Conservation (phyloP, 2,888 invertebrate species). For the Kryphioiulus occultus region DNA sequence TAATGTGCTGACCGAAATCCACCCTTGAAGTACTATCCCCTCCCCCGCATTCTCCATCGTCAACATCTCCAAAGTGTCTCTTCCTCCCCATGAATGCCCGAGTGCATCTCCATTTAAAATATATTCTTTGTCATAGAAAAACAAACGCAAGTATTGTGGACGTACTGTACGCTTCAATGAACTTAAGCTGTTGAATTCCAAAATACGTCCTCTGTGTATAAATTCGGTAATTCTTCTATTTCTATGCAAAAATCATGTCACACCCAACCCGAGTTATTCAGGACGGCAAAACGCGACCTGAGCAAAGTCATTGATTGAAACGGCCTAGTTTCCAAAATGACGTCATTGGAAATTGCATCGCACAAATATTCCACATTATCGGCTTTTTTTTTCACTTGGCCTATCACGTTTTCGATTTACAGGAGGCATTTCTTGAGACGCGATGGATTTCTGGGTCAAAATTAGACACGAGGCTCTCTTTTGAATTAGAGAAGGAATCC, state of each 20-base stretch:
- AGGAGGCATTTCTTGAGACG: background rate
- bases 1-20: no score
- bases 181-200: no score
- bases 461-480: background rate
- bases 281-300: background rate
- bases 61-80: no score
- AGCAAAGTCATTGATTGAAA: slow-evolving; percentile 6
- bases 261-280: background rate
- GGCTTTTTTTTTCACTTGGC: background rate
- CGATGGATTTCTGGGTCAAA: background rate
- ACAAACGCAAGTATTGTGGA: no score
- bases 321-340: background rate
- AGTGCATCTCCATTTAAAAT: no score
- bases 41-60: no score
- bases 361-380: background rate
- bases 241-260: background rate
- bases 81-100: no score
- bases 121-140: no score
- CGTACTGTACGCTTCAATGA: no score
- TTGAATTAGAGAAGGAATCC: background rate
- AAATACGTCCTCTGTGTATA: no score
- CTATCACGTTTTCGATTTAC: background rate
- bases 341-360: background rate
- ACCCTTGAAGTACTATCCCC: no score
- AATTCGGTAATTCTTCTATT: background rate